Evolutionary conservation across 2,113 vertebrate species (phyloP), one percentile per base, ranked within the genome.

Genomic region (Crotophaga sulcirostris): DNA sequence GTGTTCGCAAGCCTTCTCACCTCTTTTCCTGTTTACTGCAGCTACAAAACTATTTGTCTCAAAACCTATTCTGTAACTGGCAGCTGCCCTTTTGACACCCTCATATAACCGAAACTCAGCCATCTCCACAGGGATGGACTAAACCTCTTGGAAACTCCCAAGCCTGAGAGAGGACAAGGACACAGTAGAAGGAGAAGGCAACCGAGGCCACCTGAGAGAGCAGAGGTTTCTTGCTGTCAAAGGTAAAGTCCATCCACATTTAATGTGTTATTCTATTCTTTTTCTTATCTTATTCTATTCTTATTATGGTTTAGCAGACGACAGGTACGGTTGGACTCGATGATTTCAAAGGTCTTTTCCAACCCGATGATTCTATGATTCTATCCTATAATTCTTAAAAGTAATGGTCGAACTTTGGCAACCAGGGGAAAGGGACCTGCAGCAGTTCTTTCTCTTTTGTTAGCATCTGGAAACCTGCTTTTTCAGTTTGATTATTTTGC

Each of bases 21-120:
- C 40, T 91, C 92, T 93, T 93, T 96, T 97, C 96, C 96, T 96
- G 96, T 96, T 97, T 96, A 96, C 52, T 0, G 1, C 19, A 94
- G 86, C 40, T 44, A 84, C 4, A 70, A 74, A 59, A 14, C 25
- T 51, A 3, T 92, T 92, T 84, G 63, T 20, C 68, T 73, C 52
- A 58, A 91, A 90, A 59, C 14, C 49, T 16, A 1, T n/a, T 29
- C 54, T 34, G n/a, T 63, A 17, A 13, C 63, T 66, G 52, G 3
- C 54, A 83, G 84, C 40, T 91, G 87, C 47, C 89, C 79, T 34
- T 91, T 58, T 0, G 3, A 66, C 66, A 87, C 34, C 21, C 0
- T 0, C 40, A 1, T 45, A 66, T 52, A 64, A 34, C 33, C 52
- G 24, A 21, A 51, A 28, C 56, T 64, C 67, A 9, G 7, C 28